Evolutionary conservation across 2,888 invertebrate species (phyloP), one percentile per base, ranked within the genome.

Genomic region (Hirudinaria manillensis): DNA sequence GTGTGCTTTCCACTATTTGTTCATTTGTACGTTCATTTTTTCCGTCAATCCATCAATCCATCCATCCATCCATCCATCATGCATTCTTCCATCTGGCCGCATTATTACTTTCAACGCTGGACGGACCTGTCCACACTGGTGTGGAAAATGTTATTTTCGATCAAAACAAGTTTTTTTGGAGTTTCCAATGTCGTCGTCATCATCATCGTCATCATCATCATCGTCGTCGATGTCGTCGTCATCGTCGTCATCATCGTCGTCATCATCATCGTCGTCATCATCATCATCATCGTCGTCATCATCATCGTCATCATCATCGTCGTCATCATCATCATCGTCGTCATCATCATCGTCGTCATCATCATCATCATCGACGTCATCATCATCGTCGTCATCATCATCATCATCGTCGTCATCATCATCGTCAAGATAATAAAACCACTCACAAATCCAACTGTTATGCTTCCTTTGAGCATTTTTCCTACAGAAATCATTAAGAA

Each of bases 231-330:
- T 38, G 36, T 70, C 71, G 36, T 51, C 71, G 36, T 70, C 71
- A 70, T 56, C 56, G 13, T 56, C 56, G 13, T 56, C 56, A 56
- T 56, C n/a, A 27, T 56, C 56, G 13, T 56, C 56, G 13, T 56
- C 56, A 56, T 56, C 56, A 56, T 56, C 56, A 74, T 74, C 74
- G 36, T 56, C 27, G 6, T 56, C 56, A 74, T 74, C 74, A 74
- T 74, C 74, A 74, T 74, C 74, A 74, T 74, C 74, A 74, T 74
- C 74, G 71, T 74, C 74, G 71, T 74, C 74, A 74, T 74, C 74
- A 74, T 74, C 74, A 74, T 74, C 74, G 71, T 74, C 74, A 74
- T 74, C 74, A 74, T 74, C 74, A 74, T 65, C 74, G 29, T 67
- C 73, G 68, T 72, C 73, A 72, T 72, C 73, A 72, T 72, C 73